Evolutionary conservation across 2,888 invertebrate genomes (phyloP).

Genomic region (Drosophila multiciliata): DNA sequence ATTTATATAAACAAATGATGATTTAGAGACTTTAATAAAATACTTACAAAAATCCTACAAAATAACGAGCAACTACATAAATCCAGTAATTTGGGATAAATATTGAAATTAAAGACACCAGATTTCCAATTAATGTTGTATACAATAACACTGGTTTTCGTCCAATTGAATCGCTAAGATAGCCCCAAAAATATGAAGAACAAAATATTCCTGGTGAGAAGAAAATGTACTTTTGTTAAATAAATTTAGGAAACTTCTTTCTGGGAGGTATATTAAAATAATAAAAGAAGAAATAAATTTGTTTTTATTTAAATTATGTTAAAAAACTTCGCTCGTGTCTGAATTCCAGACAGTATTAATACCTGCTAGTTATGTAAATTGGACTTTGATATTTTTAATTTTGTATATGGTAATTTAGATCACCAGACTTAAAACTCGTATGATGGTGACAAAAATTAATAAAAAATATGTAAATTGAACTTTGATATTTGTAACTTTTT

Average conservation of each 20-base stretch:
- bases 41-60: conserved; percentile 86
- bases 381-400: too few species aligned
- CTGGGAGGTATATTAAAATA: neutral
- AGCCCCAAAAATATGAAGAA: conserved; percentile 88
- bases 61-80: conserved; percentile 86
- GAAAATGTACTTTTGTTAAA: neutral
- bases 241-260: neutral
- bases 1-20: neutral
- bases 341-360: accelerated
- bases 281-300: neutral
- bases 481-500: too few species aligned
- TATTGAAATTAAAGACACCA: conserved; percentile 86
- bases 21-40: conserved; percentile 16
- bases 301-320: neutral
- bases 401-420: too few species aligned
- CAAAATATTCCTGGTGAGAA: conserved; percentile 85
- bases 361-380: neutral
- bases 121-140: conserved; percentile 85
- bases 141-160: conserved; percentile 85
- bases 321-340: neutral
- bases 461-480: too few species aligned
- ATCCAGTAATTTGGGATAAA: conserved; percentile 86
- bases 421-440: too few species aligned
- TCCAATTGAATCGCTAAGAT: conserved; percentile 87
- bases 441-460: too few species aligned